A percentile compares a stretch with the other conserved stretches of the same genome.
phyloP scores from a whole-genome alignment of 2,888 invertebrate species.

The Cheilosia soror region DNA sequence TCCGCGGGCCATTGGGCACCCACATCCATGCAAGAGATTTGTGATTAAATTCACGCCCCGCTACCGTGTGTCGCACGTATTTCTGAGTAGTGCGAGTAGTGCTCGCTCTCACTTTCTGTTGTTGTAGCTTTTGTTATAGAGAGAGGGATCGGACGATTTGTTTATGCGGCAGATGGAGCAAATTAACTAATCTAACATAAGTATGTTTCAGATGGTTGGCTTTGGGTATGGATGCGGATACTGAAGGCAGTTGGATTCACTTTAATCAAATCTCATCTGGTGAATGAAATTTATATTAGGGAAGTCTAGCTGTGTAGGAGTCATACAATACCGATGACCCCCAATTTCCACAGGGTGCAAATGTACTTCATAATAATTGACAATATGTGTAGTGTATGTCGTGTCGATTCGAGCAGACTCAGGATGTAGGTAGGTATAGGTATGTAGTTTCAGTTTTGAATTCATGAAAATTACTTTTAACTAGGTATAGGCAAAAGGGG shows the following conservation, averaged over 20 bases:
- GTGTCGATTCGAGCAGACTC: background rate
- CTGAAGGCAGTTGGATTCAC: constrained; percentile 38
- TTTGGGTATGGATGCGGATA: background rate
- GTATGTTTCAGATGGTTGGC: constrained; percentile 50
- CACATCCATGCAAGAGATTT: constrained; percentile 34
- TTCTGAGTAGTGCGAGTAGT: background rate
- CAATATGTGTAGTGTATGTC: background rate
- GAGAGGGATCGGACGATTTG: constrained; percentile 37
- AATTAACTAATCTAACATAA: constrained; percentile 74
- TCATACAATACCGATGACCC: constrained; percentile 53
- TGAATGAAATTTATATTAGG: constrained; percentile 46
- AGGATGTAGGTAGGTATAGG: background rate
- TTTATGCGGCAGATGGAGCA: constrained; percentile 64
- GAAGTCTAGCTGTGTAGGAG: constrained; percentile 51
- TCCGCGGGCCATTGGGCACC: constrained; percentile 57
- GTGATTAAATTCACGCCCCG: constrained; percentile 59
- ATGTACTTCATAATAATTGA: constrained; percentile 46
- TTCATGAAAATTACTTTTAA: no score
- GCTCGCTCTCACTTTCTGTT: constrained; percentile 32
- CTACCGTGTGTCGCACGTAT: constrained; percentile 5
- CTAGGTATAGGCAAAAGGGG: no score
- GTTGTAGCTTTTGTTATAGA: background rate
- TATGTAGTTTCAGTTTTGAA: no score
- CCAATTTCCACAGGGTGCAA: constrained; percentile 52
- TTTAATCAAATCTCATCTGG: constrained; percentile 68